These are phyloP conservation scores for Pelecanus crispus DNA, from an alignment of 2,113 vertebrate species.

Conservation along the genomic window DNA sequence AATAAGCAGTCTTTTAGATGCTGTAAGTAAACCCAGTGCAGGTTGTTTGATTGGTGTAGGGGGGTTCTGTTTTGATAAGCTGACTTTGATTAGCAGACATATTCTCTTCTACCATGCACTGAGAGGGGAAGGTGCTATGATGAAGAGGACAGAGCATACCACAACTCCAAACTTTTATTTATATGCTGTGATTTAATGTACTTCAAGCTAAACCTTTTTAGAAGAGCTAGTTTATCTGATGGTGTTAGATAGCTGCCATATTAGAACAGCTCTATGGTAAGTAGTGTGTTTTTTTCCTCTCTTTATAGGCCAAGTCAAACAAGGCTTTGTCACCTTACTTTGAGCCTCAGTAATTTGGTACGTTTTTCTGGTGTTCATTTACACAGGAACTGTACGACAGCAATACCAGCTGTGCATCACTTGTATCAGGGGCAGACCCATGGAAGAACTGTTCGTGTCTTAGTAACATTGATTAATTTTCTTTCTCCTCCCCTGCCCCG, in stretches of 20 bases:
- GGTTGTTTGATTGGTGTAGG: not conserved
- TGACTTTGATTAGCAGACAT: not conserved
- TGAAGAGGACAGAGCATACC: not conserved
- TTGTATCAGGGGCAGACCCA: not conserved
- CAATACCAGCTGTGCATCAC: not conserved
- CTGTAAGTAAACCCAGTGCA: fast-evolving
- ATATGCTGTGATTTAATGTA: not conserved
- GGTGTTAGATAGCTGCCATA: not conserved
- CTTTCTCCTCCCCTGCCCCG: not conserved
- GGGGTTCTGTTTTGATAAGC: not conserved
- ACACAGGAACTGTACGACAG: not conserved
- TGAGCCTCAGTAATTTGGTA: not conserved
- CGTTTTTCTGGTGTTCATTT: not conserved
- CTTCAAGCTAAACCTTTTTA: not conserved
- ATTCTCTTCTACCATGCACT: not conserved
- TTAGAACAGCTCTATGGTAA: not conserved
- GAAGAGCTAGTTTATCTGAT: not conserved
- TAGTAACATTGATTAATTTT: not conserved
- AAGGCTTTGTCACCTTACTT: not conserved
- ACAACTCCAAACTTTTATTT: not conserved
- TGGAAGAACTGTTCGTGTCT: not conserved
- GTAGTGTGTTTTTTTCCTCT: not conserved
- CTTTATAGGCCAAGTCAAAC: not conserved
- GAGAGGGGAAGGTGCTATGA: not conserved
- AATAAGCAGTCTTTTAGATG: not conserved